Evolutionary conservation across 2,113 vertebrate species (phyloP).

Genomic region (Sus scrofa): T2T-Sscrofa CM000817.6:54974001-54974500

Average conservation of each 20-base stretch:
- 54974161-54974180: too few relatives aligned
- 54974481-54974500: too few relatives aligned
- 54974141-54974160: background rate
- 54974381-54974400: background rate
- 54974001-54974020: too few relatives aligned
- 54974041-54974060: too few relatives aligned
- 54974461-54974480: too few relatives aligned
- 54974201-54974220: background rate
- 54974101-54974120: background rate
- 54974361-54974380: background rate
- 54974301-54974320: background rate
- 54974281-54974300: background rate
- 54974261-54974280: too few relatives aligned
- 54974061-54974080: background rate
- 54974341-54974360: background rate
- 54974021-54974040: too few relatives aligned
- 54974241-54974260: too few relatives aligned
- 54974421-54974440: too few relatives aligned
- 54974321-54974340: rapidly evolving
- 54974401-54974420: background rate
- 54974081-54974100: background rate
- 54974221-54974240: background rate
- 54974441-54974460: too few relatives aligned
- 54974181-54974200: background rate
- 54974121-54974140: background rate